Base-by-base conservation (phyloP, 2,888 invertebrate species). In the Eutolmus rufibarbis region DNA sequence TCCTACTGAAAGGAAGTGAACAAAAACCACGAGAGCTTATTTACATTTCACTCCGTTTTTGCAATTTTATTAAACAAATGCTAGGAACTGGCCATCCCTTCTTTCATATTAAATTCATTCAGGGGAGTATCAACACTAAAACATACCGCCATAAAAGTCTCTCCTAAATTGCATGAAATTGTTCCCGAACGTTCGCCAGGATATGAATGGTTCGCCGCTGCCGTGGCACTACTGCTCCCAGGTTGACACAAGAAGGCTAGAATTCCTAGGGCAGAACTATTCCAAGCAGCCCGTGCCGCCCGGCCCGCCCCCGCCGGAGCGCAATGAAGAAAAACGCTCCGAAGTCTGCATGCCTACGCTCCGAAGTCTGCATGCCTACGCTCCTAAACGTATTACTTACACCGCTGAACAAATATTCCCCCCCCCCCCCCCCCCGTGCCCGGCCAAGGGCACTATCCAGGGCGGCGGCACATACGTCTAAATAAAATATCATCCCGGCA, bases 401-500 rank as follows among this genome's bases (percentile, higher is more conserved):
- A 82, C 57, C 37, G 19, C 82, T 66, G 51, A 57, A 14, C 37
- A 82, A 82, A 82, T 37, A 82, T 82, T 57, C 57, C 19, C 5
- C 82, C 56, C 79, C n/a, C 51, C 57, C 19, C 5, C 82, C 56
- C 79, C n/a, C 51, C 82, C 57, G 16, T 19, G 9, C 46, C 46
- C 43, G 4, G 40, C 82, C 40, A 82, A 82, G 57, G 46, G 57
- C 56, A 82, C 57, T 31, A 56, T 82, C 57, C 43, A 12, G 12
- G 43, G 16, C 43, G 43, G 16, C 40, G 40, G 57, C 16, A 66
- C 85, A 28, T 43, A 85, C 37, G 9, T 74, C 85, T 85, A 85
- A 85, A 85, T 85, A 85, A 85, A 85, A 85, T 85, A 85, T 85
- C 85, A 85, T 85, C 74, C 23, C 43, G 74, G 85, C 74, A 28